Base-by-base conservation (phyloP, 2,888 invertebrate genomes). In the Gari tellinella region DNA sequence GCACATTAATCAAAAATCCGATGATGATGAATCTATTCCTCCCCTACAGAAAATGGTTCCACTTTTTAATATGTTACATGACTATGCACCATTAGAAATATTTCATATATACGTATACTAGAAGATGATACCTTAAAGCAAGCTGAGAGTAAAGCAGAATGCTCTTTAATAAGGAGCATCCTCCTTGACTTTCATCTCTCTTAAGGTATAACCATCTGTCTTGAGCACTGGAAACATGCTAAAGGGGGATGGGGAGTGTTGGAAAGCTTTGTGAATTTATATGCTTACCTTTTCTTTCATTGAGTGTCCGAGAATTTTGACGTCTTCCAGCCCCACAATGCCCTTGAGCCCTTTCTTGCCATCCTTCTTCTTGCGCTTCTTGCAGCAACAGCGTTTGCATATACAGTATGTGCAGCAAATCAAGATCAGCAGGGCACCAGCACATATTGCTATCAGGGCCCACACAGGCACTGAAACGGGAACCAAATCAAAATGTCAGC, bases 221-320 rank as follows among this genome's bases (percentile, higher is more conserved):
- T n/a, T n/a, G n/a, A n/a, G n/a, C n/a, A n/a, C n/a, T n/a, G n/a
- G n/a, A n/a, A n/a, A n/a, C n/a, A n/a, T n/a, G n/a, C n/a, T n/a
- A n/a, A n/a, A n/a, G n/a, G 14, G 40, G 40, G 14, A 17, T 43
- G 43, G 12, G 17, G 15, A 17, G n/a, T 17, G 43, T 43, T 4
- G 43, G 43, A 43, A 17, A 2, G 15, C 4, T 7, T 7, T 17
- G 12, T 43, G n/a, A 7, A n/a, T n/a, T n/a, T n/a, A 43, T 43
- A 7, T 8, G n/a, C 51, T 14, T 95, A 97, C 98, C 96, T 98
- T 98, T 94, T 99, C 98, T 93, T 99, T 99, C 93, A 98, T 99
- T 75, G 98, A 97, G 88, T 97, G 97, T 89, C 98, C 98, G 86
- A 99, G 94, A 67, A 99, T 94, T 92, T 98, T 98, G 91, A 99